Conservation (phyloP, 2,888 invertebrate genomes). For the Furcula furcula region DNA sequence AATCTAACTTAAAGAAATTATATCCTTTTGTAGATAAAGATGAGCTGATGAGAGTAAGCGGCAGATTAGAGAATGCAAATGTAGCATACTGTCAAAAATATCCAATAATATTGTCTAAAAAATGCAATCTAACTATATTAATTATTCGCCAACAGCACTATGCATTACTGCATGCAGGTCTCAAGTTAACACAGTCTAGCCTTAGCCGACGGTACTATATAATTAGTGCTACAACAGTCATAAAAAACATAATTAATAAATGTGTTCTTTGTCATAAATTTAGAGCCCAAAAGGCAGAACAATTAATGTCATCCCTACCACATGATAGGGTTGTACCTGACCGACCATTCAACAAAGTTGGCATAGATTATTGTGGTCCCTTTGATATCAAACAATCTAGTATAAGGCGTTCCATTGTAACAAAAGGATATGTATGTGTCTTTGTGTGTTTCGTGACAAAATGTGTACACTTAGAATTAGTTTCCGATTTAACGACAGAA, state of each 20-base stretch:
- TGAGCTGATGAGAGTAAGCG: not conserved
- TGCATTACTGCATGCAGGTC: not conserved
- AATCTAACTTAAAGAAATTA: not conserved
- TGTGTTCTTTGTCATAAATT: not conserved
- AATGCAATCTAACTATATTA: not conserved
- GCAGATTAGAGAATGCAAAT: not conserved
- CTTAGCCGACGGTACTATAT: not conserved
- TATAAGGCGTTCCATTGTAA: too few relatives aligned
- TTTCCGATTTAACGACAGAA: not conserved
- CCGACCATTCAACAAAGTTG: too few relatives aligned
- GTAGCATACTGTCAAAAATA: not conserved
- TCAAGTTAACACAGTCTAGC: not conserved
- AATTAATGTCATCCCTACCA: not conserved
- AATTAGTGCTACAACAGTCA: not conserved
- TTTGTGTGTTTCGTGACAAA: too few relatives aligned
- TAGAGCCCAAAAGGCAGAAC: not conserved
- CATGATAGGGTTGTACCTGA: conserved; percentile 3
- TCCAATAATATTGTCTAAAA: not conserved
- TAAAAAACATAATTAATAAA: not conserved
- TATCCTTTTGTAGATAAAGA: not conserved
- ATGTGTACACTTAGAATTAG: not conserved
- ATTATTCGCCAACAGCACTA: not conserved
- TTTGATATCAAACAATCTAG: too few relatives aligned
- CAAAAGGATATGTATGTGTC: too few relatives aligned
- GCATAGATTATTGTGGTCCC: too few relatives aligned